Base-by-base conservation (phyloP, 2,888 invertebrate species). In the Linyphia triangularis region DNA sequence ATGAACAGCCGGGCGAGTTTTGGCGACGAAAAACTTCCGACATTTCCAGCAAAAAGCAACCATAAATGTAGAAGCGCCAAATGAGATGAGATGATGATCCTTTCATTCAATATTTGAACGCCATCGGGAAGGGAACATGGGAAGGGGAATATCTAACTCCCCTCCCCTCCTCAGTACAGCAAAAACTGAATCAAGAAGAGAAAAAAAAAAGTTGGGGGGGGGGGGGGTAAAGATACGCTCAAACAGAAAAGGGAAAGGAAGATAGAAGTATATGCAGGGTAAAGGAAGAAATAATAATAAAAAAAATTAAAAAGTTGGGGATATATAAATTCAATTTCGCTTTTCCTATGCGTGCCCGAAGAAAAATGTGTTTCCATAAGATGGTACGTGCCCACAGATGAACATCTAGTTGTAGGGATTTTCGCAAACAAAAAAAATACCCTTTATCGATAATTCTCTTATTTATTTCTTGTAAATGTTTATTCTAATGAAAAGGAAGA, bases 71-170 rank as follows among this genome's bases (percentile, higher is more conserved):
- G 73, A 85, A 77, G 61, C 59, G 75, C 59, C 37, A 70, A 81
- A 77, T 59, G 85, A 70, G 77, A 85, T 61, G 77, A 77, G 69
- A 43, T 24, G 70, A 79, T 85, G 72, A 85, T 85, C 85, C 78
- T 57, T 79, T 79, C 70, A 85, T 85, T 85, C 85, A 85, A 85
- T 85, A 85, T 85, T 85, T 85, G 85, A 72, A 33, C 72, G 63
- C 73, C 70, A 83, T 72, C 63, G 70, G 43, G 26, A 83, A 73
- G 37, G 22, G 37, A 24, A n/a, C 26, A 19, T n/a, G 24, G 30
- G 22, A 19, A 59, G 30, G 63, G 57, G 51, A 37, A 57, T 57
- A n/a, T 69, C 22, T n/a, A 33, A 33, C 33, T 9, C 33, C 9
- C 33, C 33, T 9, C 33, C 33, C 33, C 33, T 9, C 33, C 33